Conservation (phyloP, 1,140 invertebrate genomes). For the Mycetomoellerius zeteki region DNA sequence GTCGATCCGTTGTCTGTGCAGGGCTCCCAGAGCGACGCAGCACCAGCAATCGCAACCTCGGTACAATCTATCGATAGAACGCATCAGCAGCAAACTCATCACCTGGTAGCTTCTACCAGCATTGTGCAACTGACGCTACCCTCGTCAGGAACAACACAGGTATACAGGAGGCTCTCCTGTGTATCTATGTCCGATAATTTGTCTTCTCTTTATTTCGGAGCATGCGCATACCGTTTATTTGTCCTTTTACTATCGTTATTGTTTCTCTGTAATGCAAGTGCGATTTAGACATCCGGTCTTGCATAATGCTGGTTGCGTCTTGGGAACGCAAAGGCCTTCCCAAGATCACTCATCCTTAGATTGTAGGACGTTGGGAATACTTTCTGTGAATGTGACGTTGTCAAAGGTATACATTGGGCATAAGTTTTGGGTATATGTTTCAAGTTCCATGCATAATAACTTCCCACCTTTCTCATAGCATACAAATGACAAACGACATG, state of each 20-base stretch:
- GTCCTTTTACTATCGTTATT: slow-evolving; percentile 46
- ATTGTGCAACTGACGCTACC: slow-evolving; percentile 94
- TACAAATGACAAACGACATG: neutral
- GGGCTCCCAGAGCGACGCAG: slow-evolving; percentile 86
- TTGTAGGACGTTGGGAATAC: neutral
- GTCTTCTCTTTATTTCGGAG: slow-evolving; percentile 66
- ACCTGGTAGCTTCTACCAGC: slow-evolving; percentile 90
- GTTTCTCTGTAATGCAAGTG: slow-evolving; percentile 42
- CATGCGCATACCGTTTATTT: slow-evolving; percentile 69
- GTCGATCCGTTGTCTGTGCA: slow-evolving; percentile 88
- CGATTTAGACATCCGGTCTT: slow-evolving; percentile 69
- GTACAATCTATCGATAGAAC: slow-evolving; percentile 87
- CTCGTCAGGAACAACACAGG: slow-evolving; percentile 90
- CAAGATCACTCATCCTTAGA: slow-evolving; percentile 22
- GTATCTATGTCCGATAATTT: slow-evolving; percentile 81
- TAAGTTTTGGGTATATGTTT: neutral
- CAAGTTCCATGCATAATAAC: neutral
- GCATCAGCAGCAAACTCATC: slow-evolving; percentile 87
- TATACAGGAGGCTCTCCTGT: slow-evolving; percentile 87
- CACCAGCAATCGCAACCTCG: slow-evolving; percentile 87
- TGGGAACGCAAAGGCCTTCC: slow-evolving; percentile 28
- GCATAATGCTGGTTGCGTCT: slow-evolving; percentile 85
- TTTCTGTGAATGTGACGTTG: neutral
- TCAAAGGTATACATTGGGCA: neutral
- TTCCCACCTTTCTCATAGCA: neutral